A percentile compares a stretch with the other conserved stretches of the same genome.
These are phyloP conservation scores for Callyntrura guangdongensis DNA, from an alignment of 2,888 invertebrate species.

Conservation along the genomic window DNA sequence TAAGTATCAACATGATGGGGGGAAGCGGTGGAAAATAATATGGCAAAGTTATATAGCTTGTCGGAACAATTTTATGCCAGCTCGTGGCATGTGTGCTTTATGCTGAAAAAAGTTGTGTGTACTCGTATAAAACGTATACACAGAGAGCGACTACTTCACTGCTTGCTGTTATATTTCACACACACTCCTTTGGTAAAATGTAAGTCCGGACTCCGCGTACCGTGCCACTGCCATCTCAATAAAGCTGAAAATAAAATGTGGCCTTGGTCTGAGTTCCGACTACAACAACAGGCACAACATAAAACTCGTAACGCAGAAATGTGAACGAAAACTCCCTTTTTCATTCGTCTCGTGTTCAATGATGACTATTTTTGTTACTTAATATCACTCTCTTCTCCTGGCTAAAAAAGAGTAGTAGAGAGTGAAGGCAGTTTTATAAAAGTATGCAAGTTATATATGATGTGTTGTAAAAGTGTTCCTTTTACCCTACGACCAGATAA, in stretches of 20 bases:
- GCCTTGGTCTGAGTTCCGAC: slow-evolving; percentile 76
- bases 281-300: slow-evolving; percentile 39
- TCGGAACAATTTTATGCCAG: neutral
- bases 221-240: slow-evolving; percentile 38
- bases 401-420: neutral
- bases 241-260: slow-evolving; percentile 74
- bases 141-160: neutral
- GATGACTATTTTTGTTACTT: slow-evolving; percentile 54
- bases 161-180: neutral
- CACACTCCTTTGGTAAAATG: neutral
- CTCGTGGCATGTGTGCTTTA: neutral
- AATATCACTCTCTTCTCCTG: neutral
- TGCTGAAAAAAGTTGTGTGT: neutral
- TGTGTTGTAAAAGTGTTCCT: slow-evolving; percentile 32
- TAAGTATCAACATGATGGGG: neutral
- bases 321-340: slow-evolving; percentile 40
- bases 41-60: no score
- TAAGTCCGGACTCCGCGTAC: neutral
- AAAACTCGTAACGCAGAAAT: slow-evolving; percentile 38
- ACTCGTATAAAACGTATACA: no score
- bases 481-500: no score
- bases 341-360: slow-evolving; percentile 19
- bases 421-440: neutral
- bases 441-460: neutral
- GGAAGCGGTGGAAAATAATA: neutral